These are phyloP conservation scores for Drosophila kambysellisi DNA, from an alignment of 2,888 invertebrate species.

Conservation along the genomic window DNA sequence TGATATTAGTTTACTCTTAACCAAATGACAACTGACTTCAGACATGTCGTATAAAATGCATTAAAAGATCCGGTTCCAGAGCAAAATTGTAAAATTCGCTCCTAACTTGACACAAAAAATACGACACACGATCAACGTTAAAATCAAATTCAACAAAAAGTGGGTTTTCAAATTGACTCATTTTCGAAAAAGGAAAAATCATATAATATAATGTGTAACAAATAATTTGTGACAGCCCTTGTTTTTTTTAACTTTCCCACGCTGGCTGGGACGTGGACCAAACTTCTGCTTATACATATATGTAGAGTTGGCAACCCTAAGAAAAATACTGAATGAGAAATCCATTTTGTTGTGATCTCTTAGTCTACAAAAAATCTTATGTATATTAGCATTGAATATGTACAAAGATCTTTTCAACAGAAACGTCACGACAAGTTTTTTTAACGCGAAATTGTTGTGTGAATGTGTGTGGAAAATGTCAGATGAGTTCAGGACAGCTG, in stretches of 20 bases:
- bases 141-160: neutral
- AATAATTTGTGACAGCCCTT: neutral
- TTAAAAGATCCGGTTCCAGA: neutral
- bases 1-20: neutral
- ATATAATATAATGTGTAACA: neutral
- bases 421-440: neutral
- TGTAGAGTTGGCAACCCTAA: conserved; percentile 3
- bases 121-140: neutral
- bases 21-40: neutral
- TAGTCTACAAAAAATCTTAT: conserved; percentile 1
- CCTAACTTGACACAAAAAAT: neutral
- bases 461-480: conserved; percentile 47
- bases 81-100: neutral
- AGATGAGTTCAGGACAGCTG: conserved; percentile 3
- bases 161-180: neutral
- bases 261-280: neutral
- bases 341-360: conserved; percentile 3
- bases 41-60: neutral
- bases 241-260: neutral
- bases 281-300: neutral
- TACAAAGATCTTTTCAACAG: neutral
- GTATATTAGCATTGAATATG: neutral
- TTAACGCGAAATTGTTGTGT: neutral
- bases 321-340: neutral
- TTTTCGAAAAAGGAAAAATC: neutral